Base-by-base conservation (phyloP, 2,888 invertebrate genomes). In the Idaea straminata region DNA sequence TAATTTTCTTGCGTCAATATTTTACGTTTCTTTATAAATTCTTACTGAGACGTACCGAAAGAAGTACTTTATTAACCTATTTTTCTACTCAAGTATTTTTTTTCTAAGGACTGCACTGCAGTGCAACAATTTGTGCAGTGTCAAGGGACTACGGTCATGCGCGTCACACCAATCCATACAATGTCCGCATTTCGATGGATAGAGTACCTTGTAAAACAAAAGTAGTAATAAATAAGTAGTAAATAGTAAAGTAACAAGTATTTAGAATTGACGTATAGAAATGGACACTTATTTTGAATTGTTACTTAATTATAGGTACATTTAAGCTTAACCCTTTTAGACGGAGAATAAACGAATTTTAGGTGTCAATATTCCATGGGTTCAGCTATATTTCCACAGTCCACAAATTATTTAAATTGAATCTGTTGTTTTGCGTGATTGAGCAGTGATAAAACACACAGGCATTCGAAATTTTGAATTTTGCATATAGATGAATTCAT, bases 101-200 rank as follows among this genome's bases (percentile, higher is more conserved):
- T 36, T 36, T 36, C 47, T 64, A 47, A 60, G 62, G 62, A 70
- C 66, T 67, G 72, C 63, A 71, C 62, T 72, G 70, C 68, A 74
- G 70, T 73, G 75, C 74, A 75, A 64, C 57, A 63, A 64, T 35
- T 61, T 35, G 75, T 66, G 78, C 80, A 77, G 75, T 66, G 72
- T 47, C 47, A 69, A 64, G 65, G 47, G 7, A 60, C 57, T 64
- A 69, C 65, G 58, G 71, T 64, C 62, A 64, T 79, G 78, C 77
- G 78, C 75, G 76, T 71, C 70, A 69, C 72, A 58, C 63, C 35
- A 34, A 75, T 76, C 68, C 68, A 72, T 68, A 72, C 35, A 59
- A 61, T 61, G 62, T 69, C 66, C 70, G 63, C 63, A 68, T 60
- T 70, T 61, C 67, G 67, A 63, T 47, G 47, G 13, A 47, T 47